Percentiles rank a stretch among this genome's conserved stretches.
phyloP scores from a whole-genome alignment of 1,140 invertebrate genomes.

The Hyles euphorbiae region DNA sequence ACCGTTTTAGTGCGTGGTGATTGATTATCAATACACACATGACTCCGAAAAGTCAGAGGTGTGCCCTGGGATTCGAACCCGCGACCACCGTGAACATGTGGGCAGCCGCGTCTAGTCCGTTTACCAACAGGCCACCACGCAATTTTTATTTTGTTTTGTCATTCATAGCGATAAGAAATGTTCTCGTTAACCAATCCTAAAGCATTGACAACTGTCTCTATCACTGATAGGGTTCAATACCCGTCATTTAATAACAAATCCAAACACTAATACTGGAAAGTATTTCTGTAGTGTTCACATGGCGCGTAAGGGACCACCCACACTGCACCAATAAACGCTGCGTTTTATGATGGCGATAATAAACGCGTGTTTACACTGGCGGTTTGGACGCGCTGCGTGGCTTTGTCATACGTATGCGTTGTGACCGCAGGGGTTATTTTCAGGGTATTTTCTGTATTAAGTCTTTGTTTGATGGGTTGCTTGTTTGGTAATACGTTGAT shows the following conservation, averaged over 20 bases:
- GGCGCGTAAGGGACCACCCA: conserved; percentile 36
- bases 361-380: conserved; percentile 11
- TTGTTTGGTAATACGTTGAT: too few species aligned
- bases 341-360: conserved; percentile 11
- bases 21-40: too few species aligned
- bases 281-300: conserved; percentile 27
- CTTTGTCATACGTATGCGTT: conserved; percentile 5
- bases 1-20: too few species aligned
- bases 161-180: too few species aligned
- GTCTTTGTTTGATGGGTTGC: too few species aligned
- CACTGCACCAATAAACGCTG: conserved; percentile 25
- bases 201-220: background rate
- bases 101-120: too few species aligned
- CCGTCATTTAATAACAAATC: conserved; percentile 21
- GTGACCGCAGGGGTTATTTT: conserved; percentile 6
- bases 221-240: conserved; percentile 4
- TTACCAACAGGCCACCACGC: too few species aligned
- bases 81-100: too few species aligned
- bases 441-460: conserved; percentile 11
- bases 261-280: conserved; percentile 24
- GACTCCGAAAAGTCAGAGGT: too few species aligned
- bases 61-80: too few species aligned
- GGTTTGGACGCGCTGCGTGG: conserved; percentile 1
- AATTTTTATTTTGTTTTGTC: too few species aligned
- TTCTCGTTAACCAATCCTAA: too few species aligned